Evolutionary conservation across 2,113 vertebrate species (phyloP).

Genomic region (Lasiurus cinereus): DNA sequence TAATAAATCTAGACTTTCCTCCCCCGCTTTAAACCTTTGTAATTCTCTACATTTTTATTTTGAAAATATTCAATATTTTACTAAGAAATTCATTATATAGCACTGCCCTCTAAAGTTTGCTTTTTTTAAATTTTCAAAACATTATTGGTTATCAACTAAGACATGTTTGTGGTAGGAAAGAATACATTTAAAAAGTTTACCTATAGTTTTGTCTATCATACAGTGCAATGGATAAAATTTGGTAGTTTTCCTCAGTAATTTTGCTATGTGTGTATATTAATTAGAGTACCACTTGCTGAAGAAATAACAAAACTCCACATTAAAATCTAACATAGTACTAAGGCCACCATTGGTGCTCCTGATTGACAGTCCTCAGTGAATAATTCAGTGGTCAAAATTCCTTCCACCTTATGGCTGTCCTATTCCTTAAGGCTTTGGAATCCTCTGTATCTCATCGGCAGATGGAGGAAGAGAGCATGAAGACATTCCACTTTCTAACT

Average conservation of each 20-base stretch:
- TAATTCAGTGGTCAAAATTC: not conserved
- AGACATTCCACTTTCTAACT: not conserved
- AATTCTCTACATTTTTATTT: conserved; percentile 50
- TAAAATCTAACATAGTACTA: not conserved
- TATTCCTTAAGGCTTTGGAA: not conserved
- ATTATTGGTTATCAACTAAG: not conserved
- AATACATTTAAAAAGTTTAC: not conserved
- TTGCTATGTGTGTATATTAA: not conserved
- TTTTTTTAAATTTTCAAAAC: conserved; percentile 61
- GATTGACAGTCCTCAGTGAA: not conserved
- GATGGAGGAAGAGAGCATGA: not conserved
- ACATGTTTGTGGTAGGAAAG: not conserved
- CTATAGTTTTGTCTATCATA: not conserved
- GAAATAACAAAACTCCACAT: conserved; percentile 25
- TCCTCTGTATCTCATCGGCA: not conserved
- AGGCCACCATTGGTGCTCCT: not conserved
- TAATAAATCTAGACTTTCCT: not conserved
- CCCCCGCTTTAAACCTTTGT: not conserved
- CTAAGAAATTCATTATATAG: conserved; percentile 12
- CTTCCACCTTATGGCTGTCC: not conserved
- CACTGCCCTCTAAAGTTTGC: not conserved
- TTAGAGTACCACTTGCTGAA: not conserved
- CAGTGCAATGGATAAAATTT: not conserved
- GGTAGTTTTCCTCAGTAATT: not conserved
- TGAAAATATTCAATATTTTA: not conserved